Percentiles rank a stretch among this genome's conserved stretches.
phyloP scores from a whole-genome alignment of 2,113 vertebrate species.

The Alaudala cheleensis region DNA sequence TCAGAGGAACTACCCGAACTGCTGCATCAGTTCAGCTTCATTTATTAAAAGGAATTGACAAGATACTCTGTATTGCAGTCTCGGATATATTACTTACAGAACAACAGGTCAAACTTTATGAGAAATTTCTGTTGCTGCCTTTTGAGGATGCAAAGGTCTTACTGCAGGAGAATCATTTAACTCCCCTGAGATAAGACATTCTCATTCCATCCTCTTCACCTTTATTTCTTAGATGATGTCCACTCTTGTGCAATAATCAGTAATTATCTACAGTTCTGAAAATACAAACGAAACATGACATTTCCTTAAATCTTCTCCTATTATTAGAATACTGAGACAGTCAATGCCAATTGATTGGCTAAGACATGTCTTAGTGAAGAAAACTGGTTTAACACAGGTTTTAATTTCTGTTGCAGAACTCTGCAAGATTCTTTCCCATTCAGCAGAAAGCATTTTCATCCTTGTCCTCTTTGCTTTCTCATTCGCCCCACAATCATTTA shows the following conservation, averaged over 20 bases:
- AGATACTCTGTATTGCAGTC: constrained; percentile 32
- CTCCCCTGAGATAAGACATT: neutral
- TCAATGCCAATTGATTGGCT: neutral
- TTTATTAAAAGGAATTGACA: constrained; percentile 56
- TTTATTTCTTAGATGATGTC: neutral
- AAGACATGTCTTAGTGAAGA: neutral
- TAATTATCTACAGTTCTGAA: neutral
- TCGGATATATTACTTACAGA: constrained; percentile 26
- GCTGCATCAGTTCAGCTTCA: constrained; percentile 56
- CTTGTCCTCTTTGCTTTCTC: neutral
- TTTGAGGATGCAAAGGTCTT: constrained; percentile 2
- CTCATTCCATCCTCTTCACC: neutral
- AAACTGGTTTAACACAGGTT: neutral
- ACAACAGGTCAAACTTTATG: constrained; percentile 47
- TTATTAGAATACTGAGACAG: neutral
- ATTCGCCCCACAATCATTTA: neutral
- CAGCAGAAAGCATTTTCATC: neutral
- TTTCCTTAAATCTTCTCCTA: neutral
- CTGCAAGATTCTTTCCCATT: neutral
- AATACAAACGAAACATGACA: neutral
- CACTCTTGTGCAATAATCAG: neutral
- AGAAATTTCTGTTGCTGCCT: constrained; percentile 41
- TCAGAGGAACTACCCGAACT: constrained; percentile 60
- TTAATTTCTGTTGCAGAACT: constrained; percentile 32
- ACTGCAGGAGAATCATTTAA: neutral